Evolutionary conservation across 2,888 invertebrate genomes (phyloP), one percentile per base, ranked within the genome.

Genomic region (Apamea crenata): DNA sequence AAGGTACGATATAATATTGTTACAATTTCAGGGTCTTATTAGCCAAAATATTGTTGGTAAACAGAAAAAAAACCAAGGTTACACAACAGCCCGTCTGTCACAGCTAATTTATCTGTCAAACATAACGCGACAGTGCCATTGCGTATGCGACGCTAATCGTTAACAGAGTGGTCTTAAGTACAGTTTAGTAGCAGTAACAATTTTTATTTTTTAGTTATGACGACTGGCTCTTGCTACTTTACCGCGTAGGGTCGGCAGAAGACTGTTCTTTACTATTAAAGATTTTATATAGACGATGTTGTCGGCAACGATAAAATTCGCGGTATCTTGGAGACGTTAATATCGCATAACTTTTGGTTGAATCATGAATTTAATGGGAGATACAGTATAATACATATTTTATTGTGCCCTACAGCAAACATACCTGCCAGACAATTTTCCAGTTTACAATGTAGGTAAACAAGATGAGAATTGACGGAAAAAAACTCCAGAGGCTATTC

Each of bases 401-500:
- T 65, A 73, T 65, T 47, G 29, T 29, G 25, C 66, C 53, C 44
- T 40, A 25, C 21, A 56, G 36, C 25, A 47, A 67, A 78, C 36
- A 82, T 67, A 53, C 44, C 32, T 16, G 36, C 4, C 53, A 75
- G 25, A 65, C n/a, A 72, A 84, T 80, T 85, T 87, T 85, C 69
- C 81, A 88, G 74, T 78, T 82, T 73, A 70, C 67, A n/a, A n/a
- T n/a, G n/a, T 50, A 68, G 50, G 74, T 78, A 87, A 88, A 83
- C 78, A 85, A 72, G 73, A 78, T 79, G 76, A 50, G 77, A 72
- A 75, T 50, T 83, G 69, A 86, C 87, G 87, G 90, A 91, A 93
- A 92, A 90, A 91, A 82, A 89, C 88, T 88, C 89, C 69, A 83
- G 77, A 85, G 85, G 78, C 74, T 87, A 82, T 82, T 77, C 82